Evolutionary conservation across 2,888 invertebrate genomes (phyloP).

Genomic region (Drosophila lutescens): DNA sequence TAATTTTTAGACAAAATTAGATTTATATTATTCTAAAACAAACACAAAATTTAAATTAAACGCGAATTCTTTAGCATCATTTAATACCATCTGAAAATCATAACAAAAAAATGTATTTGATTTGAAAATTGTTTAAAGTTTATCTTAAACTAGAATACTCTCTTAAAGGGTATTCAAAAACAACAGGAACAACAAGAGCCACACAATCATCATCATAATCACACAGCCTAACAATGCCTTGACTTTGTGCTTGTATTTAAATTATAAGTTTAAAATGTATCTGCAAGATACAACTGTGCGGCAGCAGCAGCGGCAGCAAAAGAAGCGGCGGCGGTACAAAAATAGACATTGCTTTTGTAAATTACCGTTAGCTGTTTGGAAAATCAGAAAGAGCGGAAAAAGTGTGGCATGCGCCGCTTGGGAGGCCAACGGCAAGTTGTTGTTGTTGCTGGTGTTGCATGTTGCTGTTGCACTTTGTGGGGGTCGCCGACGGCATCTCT

Average conservation of each 20-base stretch:
- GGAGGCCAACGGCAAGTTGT: constrained; percentile 74
- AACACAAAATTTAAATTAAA: too few relatives aligned
- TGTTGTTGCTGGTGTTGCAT: constrained; percentile 28
- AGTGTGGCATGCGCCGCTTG: constrained; percentile 67
- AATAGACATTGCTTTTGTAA: constrained; percentile 70
- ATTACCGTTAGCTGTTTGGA: constrained; percentile 71
- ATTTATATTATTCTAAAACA: too few relatives aligned
- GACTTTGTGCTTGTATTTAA: constrained; percentile 72
- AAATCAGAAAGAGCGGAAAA: constrained; percentile 23
- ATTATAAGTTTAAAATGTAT: constrained; percentile 75
- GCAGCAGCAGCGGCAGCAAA: constrained; percentile 25
- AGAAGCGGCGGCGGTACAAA: constrained; percentile 48
- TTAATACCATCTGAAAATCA: too few relatives aligned
- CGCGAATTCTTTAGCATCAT: too few relatives aligned
- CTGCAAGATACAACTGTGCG: constrained; percentile 62
- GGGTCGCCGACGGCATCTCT: constrained; percentile 38
- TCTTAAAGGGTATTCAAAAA: constrained; percentile 4
- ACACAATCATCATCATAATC: constrained; percentile 56
- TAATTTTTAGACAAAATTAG: too few relatives aligned
- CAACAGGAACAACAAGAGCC: background rate
- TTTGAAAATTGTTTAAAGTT: too few relatives aligned
- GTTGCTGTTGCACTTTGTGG: constrained; percentile 47
- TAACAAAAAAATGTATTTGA: too few relatives aligned
- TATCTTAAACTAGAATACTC: background rate
- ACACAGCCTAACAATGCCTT: constrained; percentile 66